Evolutionary conservation across 1,140 invertebrate species (phyloP), one percentile per base, ranked within the genome.

Genomic region (Amyelois transitella): DNA sequence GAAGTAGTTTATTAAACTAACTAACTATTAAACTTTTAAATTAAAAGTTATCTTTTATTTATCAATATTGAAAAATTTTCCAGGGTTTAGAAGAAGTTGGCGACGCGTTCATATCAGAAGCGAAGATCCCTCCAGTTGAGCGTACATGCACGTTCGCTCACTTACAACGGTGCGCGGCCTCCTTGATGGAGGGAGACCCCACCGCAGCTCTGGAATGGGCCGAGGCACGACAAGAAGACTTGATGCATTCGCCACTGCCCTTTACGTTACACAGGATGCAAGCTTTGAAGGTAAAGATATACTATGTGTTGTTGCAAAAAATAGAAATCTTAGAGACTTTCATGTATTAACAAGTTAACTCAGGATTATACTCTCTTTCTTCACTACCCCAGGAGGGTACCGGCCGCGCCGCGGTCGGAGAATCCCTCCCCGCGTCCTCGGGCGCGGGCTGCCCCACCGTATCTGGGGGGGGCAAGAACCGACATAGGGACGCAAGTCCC

Each of bases 131-230:
- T 7, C 64, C 74, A 6, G 78, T 82, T 18, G 85, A 83, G 55
- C 72, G 85, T 0, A 80, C 81, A 1, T 86, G 84, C 51, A 78
- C 84, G 6, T 88, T 88, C 49, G 88, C 86, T 12, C 66, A 73
- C 54, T 69, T 88, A 48, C 86, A 88, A 53, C 74, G 85, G 3
- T 83, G 83, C 17, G 88, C 84, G 1, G 79, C 70, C 0, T 78
- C 88, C 0, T 66, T 88, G 6, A 59, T 74, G 0, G 78, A 67
- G 5, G 81, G 79, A 61, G 92, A 97, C 85, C 88, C 97, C 0
- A 90, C 91, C 44, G 95, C 95, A 14, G 96, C 96, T 1, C 86
- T 98, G 43, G 90, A 93, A 63, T 98, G 94, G 95, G 92, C 92
- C 3, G 89, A 90, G 63, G 89, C 90, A 48, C 91, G 94, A 69